Evolutionary conservation across 2,797 vertebrate species (phyloP).

Genomic region (Oryzias sinensis): DNA sequence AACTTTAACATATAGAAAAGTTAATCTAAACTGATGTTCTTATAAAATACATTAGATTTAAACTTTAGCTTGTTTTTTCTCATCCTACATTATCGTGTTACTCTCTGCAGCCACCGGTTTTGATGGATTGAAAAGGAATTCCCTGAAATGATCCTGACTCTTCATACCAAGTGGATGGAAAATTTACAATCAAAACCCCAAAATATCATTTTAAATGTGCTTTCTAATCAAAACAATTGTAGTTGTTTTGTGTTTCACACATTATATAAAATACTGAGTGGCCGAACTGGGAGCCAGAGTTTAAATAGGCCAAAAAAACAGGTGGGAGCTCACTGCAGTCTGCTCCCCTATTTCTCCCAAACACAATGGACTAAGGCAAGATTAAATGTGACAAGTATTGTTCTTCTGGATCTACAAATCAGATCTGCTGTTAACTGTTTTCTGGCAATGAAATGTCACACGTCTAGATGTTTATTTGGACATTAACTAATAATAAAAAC

Average conservation of each 20-base stretch:
- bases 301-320: not conserved
- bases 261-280: not conserved
- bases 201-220: not conserved
- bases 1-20: constrained; percentile 1
- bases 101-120: not conserved
- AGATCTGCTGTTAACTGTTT: not conserved
- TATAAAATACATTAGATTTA: constrained; percentile 1
- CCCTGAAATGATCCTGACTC: constrained; percentile 8
- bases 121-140: not conserved
- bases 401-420: not conserved
- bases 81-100: not conserved
- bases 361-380: not conserved
- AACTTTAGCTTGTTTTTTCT: constrained; percentile 9
- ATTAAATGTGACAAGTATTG: not conserved
- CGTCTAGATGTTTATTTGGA: not conserved
- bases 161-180: constrained; percentile 5
- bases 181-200: not conserved
- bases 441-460: not conserved
- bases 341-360: not conserved
- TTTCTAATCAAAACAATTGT: not conserved
- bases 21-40: constrained; percentile 9
- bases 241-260: not conserved
- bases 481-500: not conserved
- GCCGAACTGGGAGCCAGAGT: not conserved
- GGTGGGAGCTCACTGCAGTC: not conserved